Conservation (phyloP, 2,113 vertebrate species). For the Xiphophorus hellerii region DNA sequence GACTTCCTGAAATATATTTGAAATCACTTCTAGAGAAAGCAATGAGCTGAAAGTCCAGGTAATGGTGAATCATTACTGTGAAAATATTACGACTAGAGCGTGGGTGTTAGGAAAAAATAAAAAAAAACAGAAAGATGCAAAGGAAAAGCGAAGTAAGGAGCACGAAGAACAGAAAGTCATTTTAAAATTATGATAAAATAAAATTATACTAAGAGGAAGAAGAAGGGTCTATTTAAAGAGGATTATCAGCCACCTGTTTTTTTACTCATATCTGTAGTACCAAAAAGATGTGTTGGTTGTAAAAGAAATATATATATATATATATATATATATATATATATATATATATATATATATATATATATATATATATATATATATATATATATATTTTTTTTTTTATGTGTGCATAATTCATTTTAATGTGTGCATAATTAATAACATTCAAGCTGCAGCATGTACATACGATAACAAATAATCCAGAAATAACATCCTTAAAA, state of each 20-base stretch:
- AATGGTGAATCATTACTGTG: conserved; percentile 11
- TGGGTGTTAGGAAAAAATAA: neutral
- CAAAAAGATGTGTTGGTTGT: conserved; percentile 4
- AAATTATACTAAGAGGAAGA: neutral
- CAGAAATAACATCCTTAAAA: too few relatives aligned
- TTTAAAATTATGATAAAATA: conserved; percentile 24
- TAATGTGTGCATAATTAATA: conserved; percentile 2
- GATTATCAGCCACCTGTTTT: neutral
- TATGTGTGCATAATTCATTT: neutral
- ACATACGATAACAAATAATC: neutral
- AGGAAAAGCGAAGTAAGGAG: neutral
- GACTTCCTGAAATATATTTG: conserved; percentile 2
- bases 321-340: too few relatives aligned
- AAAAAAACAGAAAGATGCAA: neutral
- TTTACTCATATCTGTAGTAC: conserved; percentile 7
- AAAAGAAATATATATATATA: neutral
- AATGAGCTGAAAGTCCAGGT: conserved; percentile 18
- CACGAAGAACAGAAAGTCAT: neutral
- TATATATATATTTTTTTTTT: too few relatives aligned
- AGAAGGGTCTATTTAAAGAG: conserved; percentile 3
- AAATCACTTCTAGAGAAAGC: neutral
- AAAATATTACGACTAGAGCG: conserved; percentile 5
- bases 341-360: too few relatives aligned
- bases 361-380: too few relatives aligned
- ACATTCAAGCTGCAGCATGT: neutral